Base-by-base conservation (phyloP, 1,140 invertebrate species). In the Psilanteris sp. region DNA sequence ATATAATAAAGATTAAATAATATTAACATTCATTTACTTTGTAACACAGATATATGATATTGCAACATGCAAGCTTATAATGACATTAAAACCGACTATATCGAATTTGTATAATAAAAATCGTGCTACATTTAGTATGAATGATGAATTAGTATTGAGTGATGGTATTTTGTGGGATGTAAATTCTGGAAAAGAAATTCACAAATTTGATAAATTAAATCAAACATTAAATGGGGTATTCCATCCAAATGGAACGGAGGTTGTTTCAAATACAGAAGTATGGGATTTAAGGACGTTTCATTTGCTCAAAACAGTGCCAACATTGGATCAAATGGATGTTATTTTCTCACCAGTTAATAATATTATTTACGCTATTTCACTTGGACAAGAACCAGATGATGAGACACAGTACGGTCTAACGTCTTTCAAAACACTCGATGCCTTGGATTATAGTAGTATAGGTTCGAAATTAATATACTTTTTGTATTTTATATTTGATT, bases 161-260 rank as follows among this genome's bases (percentile, higher is more conserved):
- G 98, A 99, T 87, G 98, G 98, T 20, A 96, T 99, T 1, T 88
- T 99, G 0, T 99, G 96, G 93, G 98, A 99, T 88, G 93, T 98
- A 4, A 93, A 94, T 54, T 92, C 93, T 0, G 93, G 93, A 1
- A 95, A 94, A 79, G 92, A 95, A 79, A 95, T 98, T 36, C 97
- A 99, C 85, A 99, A 99, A 82, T 97, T 99, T 81, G 98, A 99
- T 89, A 99, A 99, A 87, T 91, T 99, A 11, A 98, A 99, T 89
- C 94, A 97, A 82, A 93, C 93, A 24, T 91, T 98, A 11, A 98
- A 96, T 82, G 98, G 98, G 0, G 93, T 97, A 0, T 99, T 99
- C 84, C 97, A 99, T 92, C 97, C 98, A 0, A 98, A 97, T 85
- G 97, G 97, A 0, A 90, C 96, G 26, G 97, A 99, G 89, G 95